Conservation (phyloP, 2,113 vertebrate species). For the Elachura formosa region DNA sequence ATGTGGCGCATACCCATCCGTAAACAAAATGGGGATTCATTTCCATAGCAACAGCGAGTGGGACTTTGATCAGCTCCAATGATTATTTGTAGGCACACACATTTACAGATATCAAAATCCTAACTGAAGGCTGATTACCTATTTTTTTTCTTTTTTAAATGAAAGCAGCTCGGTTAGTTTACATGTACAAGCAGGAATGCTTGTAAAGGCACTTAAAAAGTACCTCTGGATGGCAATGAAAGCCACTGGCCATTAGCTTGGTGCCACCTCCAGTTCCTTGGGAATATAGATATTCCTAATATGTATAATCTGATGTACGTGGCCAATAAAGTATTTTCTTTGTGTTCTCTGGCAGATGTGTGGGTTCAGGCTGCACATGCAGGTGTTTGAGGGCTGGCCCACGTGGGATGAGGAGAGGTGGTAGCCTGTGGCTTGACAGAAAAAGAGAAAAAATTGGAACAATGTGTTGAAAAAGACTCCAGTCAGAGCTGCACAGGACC, state of each 20-base stretch:
- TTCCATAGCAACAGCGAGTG: conserved; percentile 70
- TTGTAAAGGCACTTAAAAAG: not conserved
- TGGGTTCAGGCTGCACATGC: conserved; percentile 59
- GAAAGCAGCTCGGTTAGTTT: conserved; percentile 20
- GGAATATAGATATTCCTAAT: not conserved
- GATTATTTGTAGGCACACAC: conserved; percentile 74
- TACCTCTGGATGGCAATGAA: not conserved
- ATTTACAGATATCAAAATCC: conserved; percentile 68
- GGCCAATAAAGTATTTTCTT: conserved; percentile 21
- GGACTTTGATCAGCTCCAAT: conserved; percentile 77
- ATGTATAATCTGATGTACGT: not conserved
- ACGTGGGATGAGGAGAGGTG: conserved; percentile 65
- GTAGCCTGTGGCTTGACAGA: conserved; percentile 74
- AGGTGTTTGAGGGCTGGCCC: conserved; percentile 68
- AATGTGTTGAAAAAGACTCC: conserved; percentile 73
- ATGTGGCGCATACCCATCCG: conserved; percentile 68
- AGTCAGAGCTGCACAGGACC: conserved; percentile 71
- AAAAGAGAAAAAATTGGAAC: conserved; percentile 56
- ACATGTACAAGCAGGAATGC: not conserved
- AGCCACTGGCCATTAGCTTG: not conserved
- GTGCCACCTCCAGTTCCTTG: not conserved
- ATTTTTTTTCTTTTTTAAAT: not conserved
- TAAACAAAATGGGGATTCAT: conserved; percentile 74
- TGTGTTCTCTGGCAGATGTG: conserved; percentile 60
- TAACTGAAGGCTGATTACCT: conserved; percentile 61